Evolutionary conservation across 2,797 vertebrate genomes (phyloP).

Genomic region (Notolabrus celidotus): DNA sequence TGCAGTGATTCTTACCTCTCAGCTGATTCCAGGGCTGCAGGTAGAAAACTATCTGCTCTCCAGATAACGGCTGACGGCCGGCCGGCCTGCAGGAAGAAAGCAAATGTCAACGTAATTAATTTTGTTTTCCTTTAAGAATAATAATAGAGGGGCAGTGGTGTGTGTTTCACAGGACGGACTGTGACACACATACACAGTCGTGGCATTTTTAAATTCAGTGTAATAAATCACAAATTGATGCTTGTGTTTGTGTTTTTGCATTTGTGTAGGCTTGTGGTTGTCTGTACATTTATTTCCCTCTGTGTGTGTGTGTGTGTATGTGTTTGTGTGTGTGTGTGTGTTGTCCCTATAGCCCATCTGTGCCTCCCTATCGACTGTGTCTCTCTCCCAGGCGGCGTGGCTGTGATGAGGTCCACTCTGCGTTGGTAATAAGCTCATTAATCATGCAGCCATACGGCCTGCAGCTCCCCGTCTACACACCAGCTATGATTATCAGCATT

Average conservation of each 20-base stretch:
- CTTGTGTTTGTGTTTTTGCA: conserved; percentile 17
- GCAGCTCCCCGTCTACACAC: conserved; percentile 59
- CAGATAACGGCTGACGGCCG: conserved; percentile 33
- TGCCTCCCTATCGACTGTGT: conserved; percentile 35
- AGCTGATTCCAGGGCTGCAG: conserved; percentile 42
- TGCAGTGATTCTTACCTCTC: conserved; percentile 47
- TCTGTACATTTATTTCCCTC: conserved; percentile 6
- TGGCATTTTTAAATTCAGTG: conserved; percentile 28
- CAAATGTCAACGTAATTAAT: conserved; percentile 52
- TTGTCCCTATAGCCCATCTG: conserved; percentile 29
- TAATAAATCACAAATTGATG: conserved; percentile 49
- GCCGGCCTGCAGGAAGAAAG: conserved; percentile 47
- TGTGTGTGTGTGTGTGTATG: conserved; percentile 12
- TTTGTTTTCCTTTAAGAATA: conserved; percentile 45
- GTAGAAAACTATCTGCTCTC: conserved; percentile 25
- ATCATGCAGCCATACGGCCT: conserved; percentile 70
- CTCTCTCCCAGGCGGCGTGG: conserved; percentile 34
- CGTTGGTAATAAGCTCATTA: conserved; percentile 82
- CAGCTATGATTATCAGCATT: conserved; percentile 83
- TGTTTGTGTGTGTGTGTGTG: conserved; percentile 12
- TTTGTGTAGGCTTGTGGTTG: background rate
- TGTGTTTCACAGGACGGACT: conserved; percentile 28
- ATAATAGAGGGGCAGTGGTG: conserved; percentile 20
- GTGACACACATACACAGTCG: background rate
- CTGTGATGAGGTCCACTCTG: conserved; percentile 65